These are phyloP conservation scores for Butorides virescens DNA, from an alignment of 2,113 vertebrate species.

Conservation along the genomic window DNA sequence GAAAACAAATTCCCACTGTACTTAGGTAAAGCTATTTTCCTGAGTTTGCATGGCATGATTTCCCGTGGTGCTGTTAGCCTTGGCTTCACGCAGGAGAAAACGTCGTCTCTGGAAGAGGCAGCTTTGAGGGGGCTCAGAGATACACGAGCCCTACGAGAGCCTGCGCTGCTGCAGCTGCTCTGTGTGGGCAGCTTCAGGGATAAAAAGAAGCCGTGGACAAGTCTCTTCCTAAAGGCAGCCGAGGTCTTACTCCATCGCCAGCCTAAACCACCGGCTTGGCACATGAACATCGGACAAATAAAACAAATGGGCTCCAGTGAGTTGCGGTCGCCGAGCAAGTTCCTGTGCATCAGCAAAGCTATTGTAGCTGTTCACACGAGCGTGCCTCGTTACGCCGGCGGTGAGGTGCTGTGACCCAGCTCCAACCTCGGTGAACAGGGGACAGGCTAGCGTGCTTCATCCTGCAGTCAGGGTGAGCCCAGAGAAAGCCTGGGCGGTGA, in stretches of 20 bases:
- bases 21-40: background rate
- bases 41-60: background rate
- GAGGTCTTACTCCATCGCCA: background rate
- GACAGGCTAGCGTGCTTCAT: background rate
- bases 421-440: background rate
- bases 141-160: accelerated
- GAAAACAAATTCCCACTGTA: background rate
- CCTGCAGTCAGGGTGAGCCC: background rate
- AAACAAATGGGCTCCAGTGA: background rate
- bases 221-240: background rate
- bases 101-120: background rate
- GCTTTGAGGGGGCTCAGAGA: background rate
- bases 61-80: background rate
- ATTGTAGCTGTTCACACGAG: background rate
- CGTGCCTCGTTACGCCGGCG: accelerated
- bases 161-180: background rate
- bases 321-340: background rate
- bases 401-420: background rate
- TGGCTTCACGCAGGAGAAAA: background rate
- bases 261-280: background rate
- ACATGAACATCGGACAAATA: background rate
- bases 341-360: background rate
- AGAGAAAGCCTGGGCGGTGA: background rate
- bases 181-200: background rate
- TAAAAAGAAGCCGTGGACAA: background rate